Evolutionary conservation across 2,113 vertebrate species (phyloP).

Genomic region (Tragelaphus scriptus): DNA sequence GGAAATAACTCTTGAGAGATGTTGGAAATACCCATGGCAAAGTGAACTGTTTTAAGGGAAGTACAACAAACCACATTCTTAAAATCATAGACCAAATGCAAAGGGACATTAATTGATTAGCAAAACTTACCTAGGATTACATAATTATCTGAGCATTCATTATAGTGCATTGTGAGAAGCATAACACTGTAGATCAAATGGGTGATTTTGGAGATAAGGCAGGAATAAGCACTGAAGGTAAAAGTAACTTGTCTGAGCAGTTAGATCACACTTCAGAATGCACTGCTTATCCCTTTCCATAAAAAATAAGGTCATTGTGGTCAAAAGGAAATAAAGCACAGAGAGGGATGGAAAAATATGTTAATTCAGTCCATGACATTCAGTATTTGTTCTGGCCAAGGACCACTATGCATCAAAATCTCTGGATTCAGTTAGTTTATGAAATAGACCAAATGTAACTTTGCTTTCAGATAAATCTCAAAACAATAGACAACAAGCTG

Average conservation of each 20-base stretch:
- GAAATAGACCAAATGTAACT: not conserved
- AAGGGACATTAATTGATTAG: not conserved
- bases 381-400: not conserved
- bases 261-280: not conserved
- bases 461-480: not conserved
- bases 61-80: not conserved
- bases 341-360: not conserved
- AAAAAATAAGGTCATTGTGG: not conserved
- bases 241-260: not conserved
- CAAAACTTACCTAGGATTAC: not conserved
- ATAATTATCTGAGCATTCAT: not conserved
- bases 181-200: not conserved
- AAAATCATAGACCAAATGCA: not conserved
- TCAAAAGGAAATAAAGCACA: not conserved
- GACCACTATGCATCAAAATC: not conserved
- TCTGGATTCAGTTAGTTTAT: not conserved
- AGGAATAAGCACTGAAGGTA: not conserved
- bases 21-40: not conserved
- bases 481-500: not conserved
- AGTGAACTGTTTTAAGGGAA: not conserved
- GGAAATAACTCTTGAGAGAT: not conserved
- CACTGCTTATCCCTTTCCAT: not conserved
- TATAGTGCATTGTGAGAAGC: not conserved
- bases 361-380: not conserved
- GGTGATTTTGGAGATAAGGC: not conserved